Evolutionary conservation across 2,113 vertebrate genomes (phyloP).

Genomic region (Puffinus mauretanicus): DNA sequence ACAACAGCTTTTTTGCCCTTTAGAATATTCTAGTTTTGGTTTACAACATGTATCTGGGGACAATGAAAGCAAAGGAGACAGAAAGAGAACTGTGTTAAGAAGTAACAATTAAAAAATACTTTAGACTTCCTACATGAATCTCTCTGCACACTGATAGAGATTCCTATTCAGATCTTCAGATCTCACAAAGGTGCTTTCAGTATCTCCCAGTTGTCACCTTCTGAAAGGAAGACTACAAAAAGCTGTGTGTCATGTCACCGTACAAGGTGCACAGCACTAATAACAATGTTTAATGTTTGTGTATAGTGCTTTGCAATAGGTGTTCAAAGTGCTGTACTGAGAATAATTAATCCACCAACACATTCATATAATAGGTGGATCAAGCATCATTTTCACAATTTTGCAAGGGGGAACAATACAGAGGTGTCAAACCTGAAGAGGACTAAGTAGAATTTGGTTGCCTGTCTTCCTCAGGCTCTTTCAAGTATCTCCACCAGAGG

Average conservation of each 20-base stretch:
- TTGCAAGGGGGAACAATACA: neutral
- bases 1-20: neutral
- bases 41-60: neutral
- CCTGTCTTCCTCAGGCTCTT: neutral
- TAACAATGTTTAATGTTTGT: neutral
- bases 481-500: neutral
- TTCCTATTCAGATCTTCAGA: neutral
- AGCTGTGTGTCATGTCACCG: neutral
- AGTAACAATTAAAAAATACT: neutral
- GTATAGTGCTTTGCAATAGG: neutral
- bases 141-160: neutral
- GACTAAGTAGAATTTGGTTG: neutral
- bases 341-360: constrained; percentile 40
- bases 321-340: constrained; percentile 3
- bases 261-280: neutral
- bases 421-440: constrained; percentile 23
- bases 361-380: constrained; percentile 19
- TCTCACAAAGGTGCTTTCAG: neutral
- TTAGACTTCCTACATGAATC: neutral
- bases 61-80: neutral
- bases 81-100: neutral
- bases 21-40: neutral
- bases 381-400: constrained; percentile 13
- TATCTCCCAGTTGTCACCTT: neutral
- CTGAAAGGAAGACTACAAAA: neutral